A percentile compares a stretch with the other conserved stretches of the same genome.
These are phyloP conservation scores for Malachius bipustulatus DNA, from an alignment of 2,888 invertebrate genomes.

Conservation along the genomic window DNA sequence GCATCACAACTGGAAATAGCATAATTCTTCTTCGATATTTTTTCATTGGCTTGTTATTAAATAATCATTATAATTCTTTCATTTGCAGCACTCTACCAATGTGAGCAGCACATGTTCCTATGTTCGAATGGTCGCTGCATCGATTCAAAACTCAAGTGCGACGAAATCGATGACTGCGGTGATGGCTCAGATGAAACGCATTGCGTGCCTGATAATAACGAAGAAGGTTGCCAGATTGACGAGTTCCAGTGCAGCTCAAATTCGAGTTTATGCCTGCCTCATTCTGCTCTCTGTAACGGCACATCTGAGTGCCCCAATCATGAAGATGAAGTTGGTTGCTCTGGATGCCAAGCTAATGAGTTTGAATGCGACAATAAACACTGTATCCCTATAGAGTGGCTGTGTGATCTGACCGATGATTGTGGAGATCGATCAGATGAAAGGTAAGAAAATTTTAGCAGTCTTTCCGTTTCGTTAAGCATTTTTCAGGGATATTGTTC, in stretches of 20 bases:
- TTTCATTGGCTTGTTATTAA: no score
- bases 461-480: no score
- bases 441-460: constrained; percentile 30
- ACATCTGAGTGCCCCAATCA: constrained; percentile 56
- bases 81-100: no score
- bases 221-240: constrained; percentile 33
- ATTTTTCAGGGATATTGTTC: no score
- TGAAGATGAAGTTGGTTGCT: constrained; percentile 51
- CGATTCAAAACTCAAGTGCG: constrained; percentile 42
- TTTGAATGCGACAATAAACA: constrained; percentile 47
- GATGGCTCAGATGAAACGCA: constrained; percentile 44
- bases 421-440: constrained; percentile 68
- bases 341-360: constrained; percentile 37
- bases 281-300: constrained; percentile 42
- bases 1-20: no score
- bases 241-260: constrained; percentile 42
- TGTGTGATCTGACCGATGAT: constrained; percentile 51
- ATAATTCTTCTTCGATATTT: no score
- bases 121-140: constrained; percentile 46
- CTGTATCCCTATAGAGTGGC: constrained; percentile 46
- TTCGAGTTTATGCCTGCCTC: constrained; percentile 41
- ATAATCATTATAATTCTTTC: no score
- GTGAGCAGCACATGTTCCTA: no score
- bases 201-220: constrained; percentile 27
- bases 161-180: constrained; percentile 46